Conservation (phyloP, 2,888 invertebrate species). For the Cinara cedri region DNA sequence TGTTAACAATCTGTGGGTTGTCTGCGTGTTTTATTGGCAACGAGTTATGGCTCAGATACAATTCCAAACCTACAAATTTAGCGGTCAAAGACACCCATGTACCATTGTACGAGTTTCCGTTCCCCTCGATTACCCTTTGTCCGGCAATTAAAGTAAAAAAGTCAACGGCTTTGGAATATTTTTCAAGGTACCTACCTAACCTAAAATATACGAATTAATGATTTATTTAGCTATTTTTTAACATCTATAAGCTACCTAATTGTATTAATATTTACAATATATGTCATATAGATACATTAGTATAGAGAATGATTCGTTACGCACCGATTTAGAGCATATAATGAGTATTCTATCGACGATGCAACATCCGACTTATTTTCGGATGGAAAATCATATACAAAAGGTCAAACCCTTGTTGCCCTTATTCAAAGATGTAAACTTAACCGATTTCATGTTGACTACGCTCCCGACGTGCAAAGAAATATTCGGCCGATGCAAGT, state of each 20-base stretch:
- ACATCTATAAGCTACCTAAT: not conserved
- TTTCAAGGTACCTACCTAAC: slow-evolving; percentile 54
- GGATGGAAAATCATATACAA: slow-evolving; percentile 58
- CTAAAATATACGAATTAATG: too few species aligned
- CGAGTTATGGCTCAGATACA: slow-evolving; percentile 58
- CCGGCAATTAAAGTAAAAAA: slow-evolving; percentile 59
- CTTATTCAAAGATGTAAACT: slow-evolving; percentile 58
- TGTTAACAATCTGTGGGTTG: slow-evolving; percentile 58
- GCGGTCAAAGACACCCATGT: slow-evolving; percentile 60
- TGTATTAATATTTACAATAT: not conserved
- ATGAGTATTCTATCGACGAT: slow-evolving; percentile 59
- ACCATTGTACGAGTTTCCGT: slow-evolving; percentile 60
- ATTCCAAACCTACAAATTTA: slow-evolving; percentile 59
- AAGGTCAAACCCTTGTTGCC: slow-evolving; percentile 56
- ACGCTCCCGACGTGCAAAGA: slow-evolving; percentile 60
- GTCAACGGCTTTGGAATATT: slow-evolving; percentile 58
- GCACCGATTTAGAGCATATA: slow-evolving; percentile 52
- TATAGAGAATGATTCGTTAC: slow-evolving; percentile 23
- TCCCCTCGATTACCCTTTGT: slow-evolving; percentile 60
- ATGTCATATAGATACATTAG: slow-evolving; percentile 47
- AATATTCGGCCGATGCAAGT: slow-evolving; percentile 59
- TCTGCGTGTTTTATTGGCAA: slow-evolving; percentile 58
- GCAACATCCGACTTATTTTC: slow-evolving; percentile 59
- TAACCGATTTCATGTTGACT: slow-evolving; percentile 60
- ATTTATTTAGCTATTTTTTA: not conserved